Evolutionary conservation across 1,140 invertebrate genomes (phyloP).

Genomic region (Rhyzopertha dominica): DNA sequence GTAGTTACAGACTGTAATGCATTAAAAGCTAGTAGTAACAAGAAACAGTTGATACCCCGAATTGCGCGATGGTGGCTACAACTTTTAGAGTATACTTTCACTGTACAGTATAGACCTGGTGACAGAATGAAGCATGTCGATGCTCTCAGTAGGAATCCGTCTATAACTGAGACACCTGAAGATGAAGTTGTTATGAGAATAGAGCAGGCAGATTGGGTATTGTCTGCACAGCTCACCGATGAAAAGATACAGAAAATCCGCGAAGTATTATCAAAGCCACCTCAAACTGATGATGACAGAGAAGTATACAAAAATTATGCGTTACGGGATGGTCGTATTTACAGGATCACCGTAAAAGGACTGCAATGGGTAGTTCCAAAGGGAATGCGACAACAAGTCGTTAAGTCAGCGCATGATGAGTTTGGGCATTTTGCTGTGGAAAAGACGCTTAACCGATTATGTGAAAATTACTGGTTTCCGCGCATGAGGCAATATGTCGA

Average conservation of each 20-base stretch:
- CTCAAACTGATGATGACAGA: constrained; percentile 18
- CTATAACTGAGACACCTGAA: constrained; percentile 17
- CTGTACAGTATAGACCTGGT: constrained; percentile 18
- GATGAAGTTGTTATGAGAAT: constrained; percentile 4
- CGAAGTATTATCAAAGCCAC: constrained; percentile 25
- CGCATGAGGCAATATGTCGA: constrained; percentile 28
- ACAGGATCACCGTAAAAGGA: constrained; percentile 19
- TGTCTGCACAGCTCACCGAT: constrained; percentile 32
- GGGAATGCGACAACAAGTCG: constrained; percentile 26
- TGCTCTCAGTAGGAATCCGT: constrained; percentile 38
- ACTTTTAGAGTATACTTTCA: constrained; percentile 8
- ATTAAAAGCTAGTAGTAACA: constrained; percentile 32
- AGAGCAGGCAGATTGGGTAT: constrained; percentile 22
- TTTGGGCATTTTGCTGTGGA: constrained; percentile 31
- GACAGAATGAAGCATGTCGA: constrained; percentile 41
- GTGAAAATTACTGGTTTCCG: constrained; percentile 31
- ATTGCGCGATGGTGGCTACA: constrained; percentile 13
- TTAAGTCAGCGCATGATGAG: constrained; percentile 35
- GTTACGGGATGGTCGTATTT: constrained; percentile 19
- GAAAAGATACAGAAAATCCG: constrained; percentile 14
- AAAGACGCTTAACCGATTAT: constrained; percentile 29
- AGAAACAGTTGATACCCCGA: constrained; percentile 21
- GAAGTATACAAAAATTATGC: constrained; percentile 15
- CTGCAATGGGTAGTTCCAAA: constrained; percentile 30
- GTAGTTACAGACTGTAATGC: constrained; percentile 28